Evolutionary conservation across 1,140 invertebrate genomes (phyloP).

Genomic region (Polypedilum pembai): DNA sequence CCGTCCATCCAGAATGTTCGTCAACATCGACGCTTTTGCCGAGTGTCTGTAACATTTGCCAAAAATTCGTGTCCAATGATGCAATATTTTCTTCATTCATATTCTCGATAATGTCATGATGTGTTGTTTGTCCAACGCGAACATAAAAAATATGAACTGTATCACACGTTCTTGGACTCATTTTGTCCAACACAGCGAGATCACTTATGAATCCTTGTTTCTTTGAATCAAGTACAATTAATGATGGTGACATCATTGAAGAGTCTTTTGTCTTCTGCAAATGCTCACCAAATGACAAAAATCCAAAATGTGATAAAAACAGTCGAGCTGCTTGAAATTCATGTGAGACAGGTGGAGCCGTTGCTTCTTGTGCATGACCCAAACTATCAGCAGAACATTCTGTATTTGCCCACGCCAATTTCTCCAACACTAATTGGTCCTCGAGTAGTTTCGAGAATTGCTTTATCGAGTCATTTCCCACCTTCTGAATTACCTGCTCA

Average conservation of each 20-base stretch:
- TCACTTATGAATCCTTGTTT: constrained; percentile 64
- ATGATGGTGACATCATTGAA: constrained; percentile 46
- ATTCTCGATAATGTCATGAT: constrained; percentile 77
- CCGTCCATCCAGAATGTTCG: constrained; percentile 84
- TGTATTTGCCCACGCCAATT: constrained; percentile 42
- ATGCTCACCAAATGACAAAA: constrained; percentile 65
- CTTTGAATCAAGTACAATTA: constrained; percentile 70
- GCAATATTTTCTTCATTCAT: constrained; percentile 51
- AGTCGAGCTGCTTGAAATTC: constrained; percentile 91
- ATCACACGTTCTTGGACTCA: constrained; percentile 79
- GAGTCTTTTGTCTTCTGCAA: constrained; percentile 39
- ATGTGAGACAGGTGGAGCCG: constrained; percentile 71
- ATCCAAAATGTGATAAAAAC: constrained; percentile 90
- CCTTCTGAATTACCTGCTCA: constrained; percentile 53
- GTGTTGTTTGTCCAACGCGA: constrained; percentile 67
- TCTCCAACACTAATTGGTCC: constrained; percentile 45
- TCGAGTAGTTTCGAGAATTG: constrained; percentile 49
- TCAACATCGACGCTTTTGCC: constrained; percentile 79
- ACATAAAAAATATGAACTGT: constrained; percentile 95
- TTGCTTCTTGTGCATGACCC: constrained; percentile 57
- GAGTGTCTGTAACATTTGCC: constrained; percentile 71
- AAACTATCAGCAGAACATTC: constrained; percentile 41
- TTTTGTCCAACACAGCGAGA: constrained; percentile 62
- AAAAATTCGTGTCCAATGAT: constrained; percentile 51
- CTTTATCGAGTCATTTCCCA: constrained; percentile 47